A percentile compares a stretch with the other conserved stretches of the same genome.
Conservation (phyloP, 2,797 vertebrate species). For the Amblyopsis hoosieri region DNA sequence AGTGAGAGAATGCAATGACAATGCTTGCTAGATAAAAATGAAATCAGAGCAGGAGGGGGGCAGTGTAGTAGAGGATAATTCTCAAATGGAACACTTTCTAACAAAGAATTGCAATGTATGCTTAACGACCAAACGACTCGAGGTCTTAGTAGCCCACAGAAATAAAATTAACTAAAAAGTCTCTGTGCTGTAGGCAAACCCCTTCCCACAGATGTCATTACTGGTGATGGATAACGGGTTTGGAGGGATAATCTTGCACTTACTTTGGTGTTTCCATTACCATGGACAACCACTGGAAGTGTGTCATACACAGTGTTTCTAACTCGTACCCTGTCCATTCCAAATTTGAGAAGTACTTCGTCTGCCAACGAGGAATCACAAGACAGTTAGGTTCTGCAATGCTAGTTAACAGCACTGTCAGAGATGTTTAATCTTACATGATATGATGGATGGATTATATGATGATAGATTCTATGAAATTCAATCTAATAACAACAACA, state of each 20-base stretch:
- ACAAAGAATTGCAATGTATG: neutral
- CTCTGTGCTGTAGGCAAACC: conserved; percentile 13
- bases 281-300: conserved; percentile 88
- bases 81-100: conserved; percentile 1
- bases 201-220: neutral
- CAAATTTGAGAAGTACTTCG: conserved; percentile 95
- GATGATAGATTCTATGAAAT: neutral
- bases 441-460: conserved; percentile 1
- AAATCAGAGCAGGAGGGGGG: neutral
- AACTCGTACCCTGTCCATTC: conserved; percentile 86
- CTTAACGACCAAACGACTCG: conserved; percentile 11
- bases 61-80: conserved; percentile 3
- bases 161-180: conserved; percentile 14
- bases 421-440: too few relatives aligned
- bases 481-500: conserved; percentile 1
- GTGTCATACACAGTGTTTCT: conserved; percentile 91
- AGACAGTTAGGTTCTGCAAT: too few relatives aligned
- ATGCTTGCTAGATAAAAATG: conserved; percentile 14
- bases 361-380: conserved; percentile 76
- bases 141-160: neutral
- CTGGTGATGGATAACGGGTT: neutral
- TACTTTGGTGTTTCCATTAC: conserved; percentile 96
- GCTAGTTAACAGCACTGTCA: too few relatives aligned
- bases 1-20: conserved; percentile 10
- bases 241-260: conserved; percentile 54